Evolutionary conservation across 2,113 vertebrate species (phyloP).

Genomic region (Epinephelus cyanopodus): DNA sequence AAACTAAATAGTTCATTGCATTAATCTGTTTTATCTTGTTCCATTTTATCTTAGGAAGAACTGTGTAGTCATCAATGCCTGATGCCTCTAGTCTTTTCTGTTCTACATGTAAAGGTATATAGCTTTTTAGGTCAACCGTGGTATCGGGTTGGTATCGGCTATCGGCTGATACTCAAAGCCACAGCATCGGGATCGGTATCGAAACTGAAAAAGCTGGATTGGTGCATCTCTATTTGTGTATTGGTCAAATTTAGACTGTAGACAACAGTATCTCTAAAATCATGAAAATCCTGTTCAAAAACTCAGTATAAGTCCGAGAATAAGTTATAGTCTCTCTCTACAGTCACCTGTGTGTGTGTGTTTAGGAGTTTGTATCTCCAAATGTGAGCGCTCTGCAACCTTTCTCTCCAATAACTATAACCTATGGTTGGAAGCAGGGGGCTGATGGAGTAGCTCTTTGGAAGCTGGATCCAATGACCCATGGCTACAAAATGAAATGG

Average conservation of each 20-base stretch:
- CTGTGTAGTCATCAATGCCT: too few relatives aligned
- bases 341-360: neutral
- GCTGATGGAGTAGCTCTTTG: conserved; percentile 50
- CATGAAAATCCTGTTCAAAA: neutral
- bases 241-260: neutral
- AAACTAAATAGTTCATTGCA: too few relatives aligned
- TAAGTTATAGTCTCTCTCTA: neutral
- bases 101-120: too few relatives aligned
- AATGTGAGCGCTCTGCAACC: conserved; percentile 57
- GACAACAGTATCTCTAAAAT: neutral
- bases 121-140: too few relatives aligned
- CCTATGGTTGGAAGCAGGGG: conserved; percentile 42
- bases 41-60: too few relatives aligned
- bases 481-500: conserved; percentile 53
- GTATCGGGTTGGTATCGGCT: too few relatives aligned
- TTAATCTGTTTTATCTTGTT: too few relatives aligned
- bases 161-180: too few relatives aligned
- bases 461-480: conserved; percentile 65
- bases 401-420: conserved; percentile 52
- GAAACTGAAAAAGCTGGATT: too few relatives aligned
- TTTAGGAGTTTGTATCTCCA: neutral
- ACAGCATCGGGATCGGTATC: too few relatives aligned
- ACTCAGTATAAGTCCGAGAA: neutral
- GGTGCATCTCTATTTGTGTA: neutral
- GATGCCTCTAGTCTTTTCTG: too few relatives aligned